Evolutionary conservation across 2,888 invertebrate species (phyloP), one percentile per base, ranked within the genome.

Genomic region (Euplexia lucipara): DNA sequence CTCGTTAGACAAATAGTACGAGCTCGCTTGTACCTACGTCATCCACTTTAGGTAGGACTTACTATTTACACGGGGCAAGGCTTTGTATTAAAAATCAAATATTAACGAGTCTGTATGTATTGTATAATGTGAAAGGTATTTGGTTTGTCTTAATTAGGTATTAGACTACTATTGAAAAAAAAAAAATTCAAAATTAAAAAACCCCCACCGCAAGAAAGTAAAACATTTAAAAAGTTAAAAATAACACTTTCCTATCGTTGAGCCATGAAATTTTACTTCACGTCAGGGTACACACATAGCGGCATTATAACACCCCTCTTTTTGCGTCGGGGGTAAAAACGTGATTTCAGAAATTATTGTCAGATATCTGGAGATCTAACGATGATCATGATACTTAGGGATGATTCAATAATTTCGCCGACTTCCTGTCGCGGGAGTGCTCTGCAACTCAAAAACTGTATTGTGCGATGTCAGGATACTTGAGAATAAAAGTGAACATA

Each of bases 61-160:
- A 48, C 41, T 41, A 20, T 68, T 65, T 35, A 30, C 20, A 48
- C 22, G 16, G 7, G 26, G 16, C 44, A 22, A 41, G 26, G 30
- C 12, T 64, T 64, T 45, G 39, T 48, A 10, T 35, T 39, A 14
- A 34, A 26, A 37, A 4, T 32, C 10, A 67, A 64, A 64, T n/a
- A 6, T 10, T 44, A 22, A 32, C 22, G 16, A 45, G 18, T 68
- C 37, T 9, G 18, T 10, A 14, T 37, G 9, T 14, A 10, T 22
- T 12, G 9, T 16, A 12, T 14, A 10, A 34, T 12, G 9, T 16
- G 9, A 34, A 16, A 47, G 20, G 16, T 47, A 34, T 47, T 56
- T 54, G 20, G 7, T n/a, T 44, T 20, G 18, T 14, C 12, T 32
- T 32, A 30, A 32, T 10, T 30, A 12, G 9, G 30, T 30, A 7